Evolutionary conservation across 2,797 vertebrate species (phyloP).

Genomic region (Mallotus villosus): DNA sequence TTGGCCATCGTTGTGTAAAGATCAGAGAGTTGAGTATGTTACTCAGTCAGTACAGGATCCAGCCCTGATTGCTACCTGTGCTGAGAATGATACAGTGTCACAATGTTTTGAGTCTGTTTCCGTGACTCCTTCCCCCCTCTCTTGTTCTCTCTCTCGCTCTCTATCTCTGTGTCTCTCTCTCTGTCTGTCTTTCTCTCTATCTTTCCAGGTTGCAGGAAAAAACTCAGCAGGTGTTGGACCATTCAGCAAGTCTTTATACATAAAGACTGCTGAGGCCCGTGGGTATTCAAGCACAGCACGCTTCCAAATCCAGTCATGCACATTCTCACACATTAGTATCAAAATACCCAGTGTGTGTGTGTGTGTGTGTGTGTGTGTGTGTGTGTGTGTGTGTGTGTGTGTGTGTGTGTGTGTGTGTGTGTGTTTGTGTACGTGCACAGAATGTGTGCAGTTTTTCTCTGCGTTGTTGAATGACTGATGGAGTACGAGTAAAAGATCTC

Average conservation of each 20-base stretch:
- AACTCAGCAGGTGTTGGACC: conserved; percentile 82
- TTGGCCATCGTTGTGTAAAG: not conserved
- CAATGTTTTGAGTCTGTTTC: not conserved
- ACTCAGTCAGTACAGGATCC: no score
- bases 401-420: not conserved
- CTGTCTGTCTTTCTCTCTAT: not conserved
- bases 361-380: not conserved
- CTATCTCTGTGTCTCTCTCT: no score
- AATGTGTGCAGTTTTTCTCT: not conserved
- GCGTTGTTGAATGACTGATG: not conserved
- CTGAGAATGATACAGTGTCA: not conserved
- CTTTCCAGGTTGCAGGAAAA: conserved; percentile 87
- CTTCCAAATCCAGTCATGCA: not conserved
- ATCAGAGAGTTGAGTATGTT: not conserved
- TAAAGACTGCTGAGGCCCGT: conserved; percentile 96
- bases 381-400: not conserved
- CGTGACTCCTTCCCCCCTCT: not conserved
- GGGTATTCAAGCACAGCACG: conserved; percentile 50
- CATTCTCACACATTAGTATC: not conserved
- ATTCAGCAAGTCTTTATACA: conserved; percentile 89
- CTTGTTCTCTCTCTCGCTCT: no score
- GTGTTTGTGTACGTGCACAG: not conserved
- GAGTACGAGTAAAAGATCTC: not conserved
- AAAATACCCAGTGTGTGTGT: not conserved
- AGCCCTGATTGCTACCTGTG: no score